phyloP scores from a whole-genome alignment of 2,113 vertebrate genomes.

The rabbit (Oryctolagus cuniculus) region mOryCun1.1 NC_091433.1:69551501-69552000 shows the following conservation, averaged over 20 bases:
- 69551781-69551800: slow-evolving; percentile 36
- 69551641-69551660: slow-evolving; percentile 50
- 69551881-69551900: not conserved
- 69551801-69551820: slow-evolving; percentile 25
- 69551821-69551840: slow-evolving; percentile 20
- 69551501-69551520: not conserved
- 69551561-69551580: not conserved
- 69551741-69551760: slow-evolving; percentile 30
- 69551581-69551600: slow-evolving; percentile 18
- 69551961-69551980: not conserved
- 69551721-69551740: not conserved
- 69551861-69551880: slow-evolving; percentile 35
- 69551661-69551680: not conserved
- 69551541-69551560: not conserved
- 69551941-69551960: not conserved
- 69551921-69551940: not conserved
- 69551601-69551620: not conserved
- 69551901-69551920: not conserved
- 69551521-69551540: not conserved
- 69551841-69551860: not conserved
- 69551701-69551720: slow-evolving; percentile 35
- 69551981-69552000: not conserved
- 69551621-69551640: not conserved
- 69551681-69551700: slow-evolving; percentile 11
- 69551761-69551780: not conserved